Evolutionary conservation across 2,888 invertebrate genomes (phyloP), one percentile per base, ranked within the genome.

Genomic region (Morpho deidamia): DNA sequence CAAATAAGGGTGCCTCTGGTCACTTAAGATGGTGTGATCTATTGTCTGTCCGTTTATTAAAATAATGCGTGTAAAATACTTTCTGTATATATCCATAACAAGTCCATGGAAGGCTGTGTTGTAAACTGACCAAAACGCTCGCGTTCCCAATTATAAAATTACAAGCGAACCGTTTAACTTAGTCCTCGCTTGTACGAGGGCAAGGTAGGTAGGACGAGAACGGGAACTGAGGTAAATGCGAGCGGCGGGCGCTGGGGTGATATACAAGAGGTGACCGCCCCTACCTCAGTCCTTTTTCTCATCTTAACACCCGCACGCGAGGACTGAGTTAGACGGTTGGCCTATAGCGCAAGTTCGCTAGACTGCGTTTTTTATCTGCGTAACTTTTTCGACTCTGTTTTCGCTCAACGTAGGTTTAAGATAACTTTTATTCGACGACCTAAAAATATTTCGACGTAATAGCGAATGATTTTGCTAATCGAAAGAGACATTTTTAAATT

Each of bases 401-500:
- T 74, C 77, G 81, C 81, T 81, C 81, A 81, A 81, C 71, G 56
- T 78, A 80, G 77, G 56, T 65, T 64, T 76, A 78, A 72, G 74
- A 51, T 54, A 55, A 58, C 44, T 47, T 47, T 39, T 34, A 50
- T 45, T 50, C 59, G 58, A 33, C 39, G 48, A 48, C 48, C 48
- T 48, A 48, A 48, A 35, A 44, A 8, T 37, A 37, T 39, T 35
- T 39, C 23, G 47, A 48, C 34, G 40, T 32, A 4, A 40, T 3
- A 39, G 40, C 40, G 12, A 33, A 11, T 50, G 34, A 48, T 33
- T 35, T 51, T 51, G 44, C 34, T 11, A 46, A 23, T 23, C 12
- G 38, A n/a, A 37, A 46, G 9, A 9, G 34, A 47, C 37, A 12
- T 38, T 51, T 52, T 53, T 51, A 51, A 51, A 49, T 39, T 43